Conservation (phyloP, 2,888 invertebrate species). For the Paralinhomoeus sp. region DNA sequence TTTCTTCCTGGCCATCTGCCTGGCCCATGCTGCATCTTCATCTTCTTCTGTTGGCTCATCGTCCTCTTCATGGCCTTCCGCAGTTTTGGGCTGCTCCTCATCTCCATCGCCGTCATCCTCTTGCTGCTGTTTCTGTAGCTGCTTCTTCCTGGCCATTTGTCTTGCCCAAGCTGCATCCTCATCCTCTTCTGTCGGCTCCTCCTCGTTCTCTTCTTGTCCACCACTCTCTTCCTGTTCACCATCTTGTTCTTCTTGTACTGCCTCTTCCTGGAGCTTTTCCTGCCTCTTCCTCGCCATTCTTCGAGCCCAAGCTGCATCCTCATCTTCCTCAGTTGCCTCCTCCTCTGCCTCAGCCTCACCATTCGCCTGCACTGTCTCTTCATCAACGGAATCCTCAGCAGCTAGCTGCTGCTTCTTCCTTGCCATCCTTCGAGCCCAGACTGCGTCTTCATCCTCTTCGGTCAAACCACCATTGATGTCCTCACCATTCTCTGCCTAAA, state of each 20-base stretch:
- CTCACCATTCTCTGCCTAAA: no score
- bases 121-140: constrained; percentile 1
- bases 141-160: constrained; percentile 1
- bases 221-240: no score
- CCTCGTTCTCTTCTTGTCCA: not conserved
- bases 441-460: constrained; percentile 2
- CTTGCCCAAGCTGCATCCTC: not conserved
- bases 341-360: constrained; percentile 13
- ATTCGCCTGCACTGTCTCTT: not conserved
- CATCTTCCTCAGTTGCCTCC: constrained; percentile 12
- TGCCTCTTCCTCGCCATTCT: constrained; percentile 9
- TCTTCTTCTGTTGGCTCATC: constrained; percentile 1
- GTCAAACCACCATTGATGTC: no score
- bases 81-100: constrained; percentile 6
- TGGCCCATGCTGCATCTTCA: constrained; percentile 1
- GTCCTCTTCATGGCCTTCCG: constrained; percentile 9
- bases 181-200: not conserved
- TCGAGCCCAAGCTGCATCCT: constrained; percentile 5
- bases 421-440: not conserved
- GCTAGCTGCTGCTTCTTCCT: not conserved
- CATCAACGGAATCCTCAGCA: not conserved
- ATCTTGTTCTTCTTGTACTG: not conserved
- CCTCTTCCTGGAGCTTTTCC: not conserved
- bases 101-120: constrained; percentile 13
- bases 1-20: not conserved